Evolutionary conservation across 92 coral and sea anemone species (phyloP), one percentile per base, ranked within the genome.

Genomic region (Chrysogorgia sp.): DNA sequence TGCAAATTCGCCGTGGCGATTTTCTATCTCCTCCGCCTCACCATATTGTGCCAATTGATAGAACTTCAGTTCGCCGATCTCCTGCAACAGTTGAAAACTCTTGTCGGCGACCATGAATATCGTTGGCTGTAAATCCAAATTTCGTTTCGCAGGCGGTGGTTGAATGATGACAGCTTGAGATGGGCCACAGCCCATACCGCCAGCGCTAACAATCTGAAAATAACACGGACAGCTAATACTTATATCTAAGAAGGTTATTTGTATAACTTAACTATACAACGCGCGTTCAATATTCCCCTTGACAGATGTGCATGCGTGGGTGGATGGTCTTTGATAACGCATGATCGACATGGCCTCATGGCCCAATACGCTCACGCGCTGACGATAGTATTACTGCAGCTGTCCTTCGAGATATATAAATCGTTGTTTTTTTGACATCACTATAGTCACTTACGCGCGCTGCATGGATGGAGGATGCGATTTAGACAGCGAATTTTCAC

Each of bases 41-140:
- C 55, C 60, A 52, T 52, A 20, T 12, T 56, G 79, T 2, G 79
- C 99, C 48, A 92, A 87, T 17, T 88, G 90, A 47, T 87, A 96
- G 23, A 92, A 81, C 50, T 87, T 68, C 61, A 96, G 58, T 56
- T 96, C 99, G 15, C 99, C 99, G 12, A 96, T 90, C 50, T 96
- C 99, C 67, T 87, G 96, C 17, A 96, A 57, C 49, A 96, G 74
- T 74, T 94, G 83, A 50, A 96, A 64, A 8, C 92, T 96, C 23
- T 91, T 84, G 43, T 96, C 97, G 7, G 92, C 90, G 10, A 96
- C 99, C 99, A 96, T 96, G 76, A 85, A 96, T 32, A 96, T 89
- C 23, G 97, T 77, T 22, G 99, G 99, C 43, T 96, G 97, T 9
- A 96, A 85, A 33, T 92, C 90, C 2, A 32, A 3, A 10, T 53